Evolutionary conservation across 2,113 vertebrate genomes (phyloP).

Genomic region (Ptilorrhoa leucosticta): DNA sequence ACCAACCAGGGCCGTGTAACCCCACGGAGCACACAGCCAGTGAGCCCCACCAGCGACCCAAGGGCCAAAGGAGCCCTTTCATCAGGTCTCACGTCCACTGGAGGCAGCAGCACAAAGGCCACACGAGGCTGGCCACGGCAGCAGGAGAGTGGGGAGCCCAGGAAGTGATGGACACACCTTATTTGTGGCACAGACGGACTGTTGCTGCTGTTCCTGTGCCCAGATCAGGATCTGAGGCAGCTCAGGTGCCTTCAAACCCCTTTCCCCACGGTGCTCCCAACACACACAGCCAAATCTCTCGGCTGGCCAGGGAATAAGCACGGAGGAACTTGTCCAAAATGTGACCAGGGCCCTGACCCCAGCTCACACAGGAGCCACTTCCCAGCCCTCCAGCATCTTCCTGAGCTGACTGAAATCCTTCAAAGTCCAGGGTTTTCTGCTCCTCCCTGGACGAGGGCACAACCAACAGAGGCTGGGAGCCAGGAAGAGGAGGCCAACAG

Average conservation of each 20-base stretch:
- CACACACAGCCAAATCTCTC: rapidly evolving
- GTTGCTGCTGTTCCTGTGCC: background rate
- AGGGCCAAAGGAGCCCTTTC: background rate
- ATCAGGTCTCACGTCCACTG: background rate
- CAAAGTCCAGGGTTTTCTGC: background rate
- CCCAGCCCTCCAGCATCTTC: background rate
- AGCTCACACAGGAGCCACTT: background rate
- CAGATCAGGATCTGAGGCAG: background rate
- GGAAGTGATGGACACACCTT: rapidly evolving
- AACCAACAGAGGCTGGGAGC: background rate
- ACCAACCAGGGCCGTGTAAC: background rate
- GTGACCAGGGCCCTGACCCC: background rate
- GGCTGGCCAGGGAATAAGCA: rapidly evolving
- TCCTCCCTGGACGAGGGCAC: background rate
- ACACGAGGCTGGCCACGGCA: background rate
- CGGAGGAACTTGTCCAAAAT: background rate
- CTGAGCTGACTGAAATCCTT: background rate
- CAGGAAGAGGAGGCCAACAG: too few relatives aligned
- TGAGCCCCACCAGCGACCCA: background rate
- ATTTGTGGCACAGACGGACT: background rate
- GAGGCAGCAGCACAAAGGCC: background rate
- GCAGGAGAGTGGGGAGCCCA: background rate
- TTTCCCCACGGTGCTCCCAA: background rate
- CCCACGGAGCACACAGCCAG: background rate
- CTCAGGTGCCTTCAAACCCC: background rate